Evolutionary conservation across 2,888 invertebrate genomes (phyloP), one percentile per base, ranked within the genome.

Genomic region (Aethes cnicana): DNA sequence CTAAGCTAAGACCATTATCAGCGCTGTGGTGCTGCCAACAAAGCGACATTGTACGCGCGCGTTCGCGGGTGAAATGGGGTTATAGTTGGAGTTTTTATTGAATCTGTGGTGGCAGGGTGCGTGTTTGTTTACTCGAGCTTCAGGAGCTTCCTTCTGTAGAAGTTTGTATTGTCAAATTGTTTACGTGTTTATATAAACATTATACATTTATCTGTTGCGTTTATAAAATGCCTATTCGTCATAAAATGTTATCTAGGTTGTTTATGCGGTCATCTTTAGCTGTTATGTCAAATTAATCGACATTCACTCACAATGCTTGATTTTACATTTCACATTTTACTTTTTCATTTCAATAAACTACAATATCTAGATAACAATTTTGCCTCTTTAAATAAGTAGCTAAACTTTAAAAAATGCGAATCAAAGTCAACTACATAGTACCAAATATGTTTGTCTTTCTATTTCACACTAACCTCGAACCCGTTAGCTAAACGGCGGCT

Each of bases 31-130:
- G 28, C 37, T 41, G 56, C 52, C 62, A 74, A 72, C 77, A 74
- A 66, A 67, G 54, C 55, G 57, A 62, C 64, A 74, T 81, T 78
- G 78, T 81, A 43, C 58, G 56, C 59, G 58, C 65, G 72, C 74
- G 67, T 57, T 67, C 67, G 61, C 57, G 68, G 70, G 73, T 54
- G 53, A 61, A 62, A 52, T 46, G 32, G 52, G 50, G 36, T 37
- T 37, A 47, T 32, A 39, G 43, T 50, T 50, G 30, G 28, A 50
- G 36, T 50, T 50, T 50, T 50, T 50, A 50, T 50, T 50, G 50
- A 44, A 50, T 50, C 43, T 50, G 50, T 44, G 50, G 49, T 39
- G 39, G 16, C 23, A 14, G 16, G 26, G 33, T 7, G 41, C 12
- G 35, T 18, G 14, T 26, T 37, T n/a, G 14, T 30, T 28, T 20